phyloP scores from a whole-genome alignment of 2,888 invertebrate genomes.

The Griposia aprilina region DNA sequence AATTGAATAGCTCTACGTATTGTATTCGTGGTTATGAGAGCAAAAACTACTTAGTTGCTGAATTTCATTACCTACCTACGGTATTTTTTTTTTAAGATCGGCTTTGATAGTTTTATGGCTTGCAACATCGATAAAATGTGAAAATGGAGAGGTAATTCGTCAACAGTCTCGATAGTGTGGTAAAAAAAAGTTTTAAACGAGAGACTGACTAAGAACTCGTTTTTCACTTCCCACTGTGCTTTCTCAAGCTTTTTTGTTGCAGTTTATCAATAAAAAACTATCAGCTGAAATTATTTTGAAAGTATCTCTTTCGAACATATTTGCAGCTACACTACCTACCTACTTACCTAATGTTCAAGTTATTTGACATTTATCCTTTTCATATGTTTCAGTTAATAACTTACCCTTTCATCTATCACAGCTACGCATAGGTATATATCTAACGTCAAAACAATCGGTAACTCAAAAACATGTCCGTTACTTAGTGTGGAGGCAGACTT shows the following conservation, averaged over 20 bases:
- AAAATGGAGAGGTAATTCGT: conserved; percentile 20
- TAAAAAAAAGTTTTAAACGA: background rate
- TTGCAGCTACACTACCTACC: too few relatives aligned
- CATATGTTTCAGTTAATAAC: background rate
- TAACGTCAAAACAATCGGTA: conserved; percentile 52
- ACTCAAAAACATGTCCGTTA: conserved; percentile 60
- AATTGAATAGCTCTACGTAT: conserved; percentile 33
- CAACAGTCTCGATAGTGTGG: background rate
- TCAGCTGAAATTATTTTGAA: background rate
- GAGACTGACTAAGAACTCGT: background rate
- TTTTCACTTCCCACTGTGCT: background rate
- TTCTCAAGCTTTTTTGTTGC: background rate
- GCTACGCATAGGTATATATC: conserved; percentile 20
- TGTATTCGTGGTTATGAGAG: conserved; percentile 32
- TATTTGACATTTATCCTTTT: background rate
- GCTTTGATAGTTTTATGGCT: conserved; percentile 20
- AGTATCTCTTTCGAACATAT: too few relatives aligned
- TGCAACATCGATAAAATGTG: background rate
- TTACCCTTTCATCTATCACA: conserved; percentile 16
- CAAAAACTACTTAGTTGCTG: conserved; percentile 15
- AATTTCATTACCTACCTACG: conserved; percentile 4
- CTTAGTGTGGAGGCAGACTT: conserved; percentile 70
- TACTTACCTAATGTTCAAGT: background rate
- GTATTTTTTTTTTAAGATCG: conserved; percentile 1
- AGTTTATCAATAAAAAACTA: background rate